Evolutionary conservation across 64 coral and sea anemone genomes (phyloP), one percentile per base, ranked within the genome.

Genomic region (Porites lutea): DNA sequence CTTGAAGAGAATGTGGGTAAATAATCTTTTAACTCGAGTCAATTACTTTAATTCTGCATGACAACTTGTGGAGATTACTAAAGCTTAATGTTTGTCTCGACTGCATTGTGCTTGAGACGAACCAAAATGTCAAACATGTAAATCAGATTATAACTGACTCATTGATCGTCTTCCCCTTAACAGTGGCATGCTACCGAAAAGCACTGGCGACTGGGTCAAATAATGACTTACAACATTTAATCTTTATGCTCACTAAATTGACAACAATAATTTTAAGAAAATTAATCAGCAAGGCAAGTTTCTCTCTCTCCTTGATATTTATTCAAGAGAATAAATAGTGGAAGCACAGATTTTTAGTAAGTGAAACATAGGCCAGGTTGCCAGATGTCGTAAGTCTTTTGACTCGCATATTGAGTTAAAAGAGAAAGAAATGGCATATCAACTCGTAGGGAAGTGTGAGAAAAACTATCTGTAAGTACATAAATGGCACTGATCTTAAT

Each of bases 11-110:
- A 55, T 18, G 45, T 15, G 12, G 55, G 57, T 37, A 44, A 18
- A 51, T 37, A 37, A 10, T 63, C 19, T 84, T 67, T 84, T 50
- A 23, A 19, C 46, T 19, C 8, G 13, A 48, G 63, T 84, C 81
- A 84, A 84, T 84, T 68, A 69, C 64, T 50, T 67, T 21, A 22
- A 51, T 65, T 60, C 21, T n/a, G 57, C 49, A 46, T 62, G 6
- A 68, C 45, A 84, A 50, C 62, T 68, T 68, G 0, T 8, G 2
- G 18, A 83, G 44, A 81, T 81, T 57, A 64, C 78, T 62, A 37
- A 23, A 37, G 53, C 58, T 47, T 63, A 82, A 82, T 47, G 46
- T 65, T 65, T 14, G 48, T 5, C 22, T 82, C 65, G 59, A 63
- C 65, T 64, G 59, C 44, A n/a, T 82, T 82, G 21, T 82, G 60